Evolutionary conservation across 23 tunicate genomes (phyloP), one percentile per base, ranked within the genome.

Genomic region (Halocynthia aurantium): DNA sequence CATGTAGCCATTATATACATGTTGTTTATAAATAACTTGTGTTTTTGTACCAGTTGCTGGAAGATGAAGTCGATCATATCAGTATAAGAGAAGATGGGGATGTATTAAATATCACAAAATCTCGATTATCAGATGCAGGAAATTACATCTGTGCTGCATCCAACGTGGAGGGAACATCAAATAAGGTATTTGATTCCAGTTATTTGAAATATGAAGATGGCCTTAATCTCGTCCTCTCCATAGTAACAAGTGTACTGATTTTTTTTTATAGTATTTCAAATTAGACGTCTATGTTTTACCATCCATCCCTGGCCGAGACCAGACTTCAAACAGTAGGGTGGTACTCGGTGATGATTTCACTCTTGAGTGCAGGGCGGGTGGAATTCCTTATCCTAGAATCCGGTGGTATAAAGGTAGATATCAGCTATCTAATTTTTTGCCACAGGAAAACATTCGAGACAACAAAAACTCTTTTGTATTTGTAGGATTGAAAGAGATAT

Each of bases 341-440:
- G 61, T 52, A 12, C 22, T 82, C 12, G 87, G 81, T 51, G 81
- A 92, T 21, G 62, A 83, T 7, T 78, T 86, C 73, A 72, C 93
- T 13, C 50, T 92, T 5, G 70, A 62, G 7, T 92, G 98, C 53
- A 13, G 17, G 0, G 92, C 74, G 8, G 61, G 69, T 56, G 98
- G 98, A 21, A 81, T 92, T 60, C 98, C 98, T 6, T 92, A 86
- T 69, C 98, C 98, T 6, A 52, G 53, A 52, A 92, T 92, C 9
- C 55, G 76, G 53, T 92, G 98, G 98, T 92, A 71, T 50, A 92
- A 86, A 92, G 93, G 98, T 92, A 56, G 11, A 57, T n/a, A n/a
- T 17, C 13, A 49, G 15, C 5, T 65, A 58, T 13, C 15, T 58
- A 58, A 13, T n/a, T 13, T 58, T 58, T 60, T 60, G 17, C 64